phyloP scores from a whole-genome alignment of 2,113 vertebrate genomes.

The Hippocampus abdominalis region DNA sequence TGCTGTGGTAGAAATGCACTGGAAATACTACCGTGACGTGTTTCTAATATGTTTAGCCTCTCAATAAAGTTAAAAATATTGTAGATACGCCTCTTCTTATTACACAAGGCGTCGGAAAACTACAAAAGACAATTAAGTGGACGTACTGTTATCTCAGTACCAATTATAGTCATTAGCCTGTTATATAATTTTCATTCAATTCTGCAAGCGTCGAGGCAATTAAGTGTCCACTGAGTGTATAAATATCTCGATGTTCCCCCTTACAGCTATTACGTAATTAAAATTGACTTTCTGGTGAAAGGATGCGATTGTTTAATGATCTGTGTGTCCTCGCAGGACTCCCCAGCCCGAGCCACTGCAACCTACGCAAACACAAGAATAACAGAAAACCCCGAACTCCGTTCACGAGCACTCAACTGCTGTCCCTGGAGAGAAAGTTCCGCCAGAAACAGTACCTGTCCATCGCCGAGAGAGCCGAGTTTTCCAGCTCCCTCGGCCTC shows the following conservation, averaged over 20 bases:
- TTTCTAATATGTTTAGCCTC: not conserved
- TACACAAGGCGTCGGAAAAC: not conserved
- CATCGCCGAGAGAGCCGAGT: constrained; percentile 78
- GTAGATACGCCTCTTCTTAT: not conserved
- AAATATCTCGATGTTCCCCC: not conserved
- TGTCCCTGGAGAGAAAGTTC: constrained; percentile 82
- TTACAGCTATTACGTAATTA: not conserved
- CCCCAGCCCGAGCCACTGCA: constrained; percentile 58
- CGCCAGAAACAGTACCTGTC: constrained; percentile 82
- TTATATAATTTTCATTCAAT: not conserved
- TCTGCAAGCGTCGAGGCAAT: not conserved
- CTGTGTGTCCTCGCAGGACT: constrained; percentile 49
- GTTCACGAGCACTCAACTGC: constrained; percentile 80
- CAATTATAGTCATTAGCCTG: not conserved
- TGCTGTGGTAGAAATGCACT: not conserved
- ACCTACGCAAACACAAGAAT: constrained; percentile 81
- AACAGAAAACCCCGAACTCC: constrained; percentile 83
- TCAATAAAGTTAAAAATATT: not conserved
- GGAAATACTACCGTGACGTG: not conserved
- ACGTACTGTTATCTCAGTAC: not conserved
- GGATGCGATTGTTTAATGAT: constrained; percentile 8
- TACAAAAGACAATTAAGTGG: not conserved
- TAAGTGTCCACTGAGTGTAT: not conserved
- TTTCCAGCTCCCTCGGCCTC: constrained; percentile 77
- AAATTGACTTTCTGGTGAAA: not conserved